Base-by-base conservation (phyloP, 2,113 vertebrate genomes). In the Poeciliopsis prolifica region DNA sequence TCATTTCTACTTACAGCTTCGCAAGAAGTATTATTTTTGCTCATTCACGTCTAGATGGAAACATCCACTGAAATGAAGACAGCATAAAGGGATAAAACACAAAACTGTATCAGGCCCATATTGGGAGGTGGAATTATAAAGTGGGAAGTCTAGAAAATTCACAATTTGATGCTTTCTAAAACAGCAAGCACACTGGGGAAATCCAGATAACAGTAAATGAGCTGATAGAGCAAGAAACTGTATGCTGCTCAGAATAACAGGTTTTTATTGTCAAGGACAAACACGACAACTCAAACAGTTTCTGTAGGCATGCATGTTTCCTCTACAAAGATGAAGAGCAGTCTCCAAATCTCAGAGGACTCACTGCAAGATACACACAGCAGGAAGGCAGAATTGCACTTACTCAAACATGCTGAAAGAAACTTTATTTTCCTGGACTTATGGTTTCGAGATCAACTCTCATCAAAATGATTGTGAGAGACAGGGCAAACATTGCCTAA, bases 241-340 rank as follows among this genome's bases (percentile, higher is more conserved):
- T 10, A 24, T 58, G 51, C 51, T 54, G 15, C 48, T 58, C 51
- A 58, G 22, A 70, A 70, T 29, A 64, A 61, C 61, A 30, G 11
- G 10, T 72, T 65, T 65, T 54, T 8, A 29, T 70, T 35, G 51
- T n/a, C 51, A 58, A 58, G 51, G 51, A 58, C 51, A 58, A 58
- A 11, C 68, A 65, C 51, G 65, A 48, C 61, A 70, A 48, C 67
- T 74, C 54, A 61, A 6, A 9, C 29, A 65, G 61, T 48, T 29
- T 66, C 1, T 65, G 63, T 66, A 70, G 37, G 35, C 63, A 31
- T 48, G 61, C 40, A 66, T 33, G n/a, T 71, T 61, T 75, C 31
- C 40, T 15, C 28, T 5, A 24, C 30, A 26, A 11, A 33, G 24
- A 74, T 58, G 42, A 68, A 1, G 17, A 44, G 44, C 5, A 29